phyloP scores from a whole-genome alignment of 2,888 invertebrate species.

The Scaptomyza tumidula region DNA sequence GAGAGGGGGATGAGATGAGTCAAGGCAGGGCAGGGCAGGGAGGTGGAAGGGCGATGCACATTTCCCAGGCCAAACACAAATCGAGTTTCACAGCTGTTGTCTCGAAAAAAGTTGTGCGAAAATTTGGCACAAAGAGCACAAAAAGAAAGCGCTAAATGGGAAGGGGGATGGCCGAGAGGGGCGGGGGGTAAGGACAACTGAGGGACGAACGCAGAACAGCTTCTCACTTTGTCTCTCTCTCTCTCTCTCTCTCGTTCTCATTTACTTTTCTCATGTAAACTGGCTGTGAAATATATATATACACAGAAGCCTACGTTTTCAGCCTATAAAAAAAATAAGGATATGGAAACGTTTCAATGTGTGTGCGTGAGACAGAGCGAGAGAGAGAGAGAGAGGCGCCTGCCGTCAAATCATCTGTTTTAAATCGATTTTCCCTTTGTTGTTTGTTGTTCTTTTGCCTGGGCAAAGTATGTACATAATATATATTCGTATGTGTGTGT shows the following conservation, averaged over 20 bases:
- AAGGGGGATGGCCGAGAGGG: neutral
- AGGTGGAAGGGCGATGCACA: neutral
- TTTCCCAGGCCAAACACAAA: constrained; percentile 2
- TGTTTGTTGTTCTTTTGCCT: constrained; percentile 55
- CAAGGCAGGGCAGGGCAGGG: neutral
- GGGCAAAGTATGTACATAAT: constrained; percentile 6
- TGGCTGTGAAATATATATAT: constrained; percentile 50
- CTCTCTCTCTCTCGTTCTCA: neutral
- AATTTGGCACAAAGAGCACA: constrained; percentile 44
- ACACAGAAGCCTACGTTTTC: neutral
- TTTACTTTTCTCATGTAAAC: constrained; percentile 41
- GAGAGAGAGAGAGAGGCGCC: constrained; percentile 5
- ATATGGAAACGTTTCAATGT: constrained; percentile 19
- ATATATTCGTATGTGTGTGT: neutral
- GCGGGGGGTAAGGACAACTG: constrained; percentile 31
- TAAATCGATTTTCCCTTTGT: constrained; percentile 71
- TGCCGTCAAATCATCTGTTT: constrained; percentile 74
- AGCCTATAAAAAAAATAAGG: neutral
- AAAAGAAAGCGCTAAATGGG: constrained; percentile 10
- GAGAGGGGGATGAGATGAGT: neutral
- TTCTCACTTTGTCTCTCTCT: constrained; percentile 5
- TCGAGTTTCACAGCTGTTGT: constrained; percentile 56
- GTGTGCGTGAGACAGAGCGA: neutral
- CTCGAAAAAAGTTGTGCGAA: constrained; percentile 48
- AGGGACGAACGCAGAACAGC: constrained; percentile 29